A percentile compares a stretch with the other conserved stretches of the same genome.
phyloP scores from a whole-genome alignment of 2,888 invertebrate species.

The Nyleta sp. region DNA sequence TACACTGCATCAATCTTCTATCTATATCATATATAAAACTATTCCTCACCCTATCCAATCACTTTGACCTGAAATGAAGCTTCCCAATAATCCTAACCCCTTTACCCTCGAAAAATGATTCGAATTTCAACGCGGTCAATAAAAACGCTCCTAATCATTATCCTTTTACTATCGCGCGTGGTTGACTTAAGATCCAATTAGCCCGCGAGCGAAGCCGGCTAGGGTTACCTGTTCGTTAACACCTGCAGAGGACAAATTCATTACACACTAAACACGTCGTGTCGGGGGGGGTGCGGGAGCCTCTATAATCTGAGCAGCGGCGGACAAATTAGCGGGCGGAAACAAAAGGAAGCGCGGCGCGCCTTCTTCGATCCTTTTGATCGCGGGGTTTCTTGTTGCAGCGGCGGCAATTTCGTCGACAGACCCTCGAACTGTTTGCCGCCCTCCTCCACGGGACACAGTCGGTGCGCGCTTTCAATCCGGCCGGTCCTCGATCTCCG shows the following conservation, averaged over 20 bases:
- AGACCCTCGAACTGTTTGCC: conserved; percentile 49
- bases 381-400: conserved; percentile 28
- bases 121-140: neutral
- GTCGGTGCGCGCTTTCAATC: conserved; percentile 40
- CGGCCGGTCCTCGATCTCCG: conserved; percentile 40
- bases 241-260: conserved; percentile 40
- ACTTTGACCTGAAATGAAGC: too few relatives aligned
- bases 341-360: conserved; percentile 28
- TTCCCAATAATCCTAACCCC: too few relatives aligned
- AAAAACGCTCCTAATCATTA: neutral
- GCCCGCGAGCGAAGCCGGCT: neutral
- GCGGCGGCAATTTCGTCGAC: conserved; percentile 37
- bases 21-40: too few relatives aligned
- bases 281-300: too few relatives aligned
- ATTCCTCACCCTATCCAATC: too few relatives aligned
- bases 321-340: conserved; percentile 39
- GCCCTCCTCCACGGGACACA: conserved; percentile 24
- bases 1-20: too few relatives aligned
- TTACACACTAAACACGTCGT: conserved; percentile 32
- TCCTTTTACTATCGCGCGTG: neutral
- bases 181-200: conserved; percentile 35
- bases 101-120: neutral
- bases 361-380: conserved; percentile 39
- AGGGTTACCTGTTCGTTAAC: conserved; percentile 40
- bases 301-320: conserved; percentile 41